Evolutionary conservation across 2,797 vertebrate genomes (phyloP).

Genomic region (Accipiter badius): DNA sequence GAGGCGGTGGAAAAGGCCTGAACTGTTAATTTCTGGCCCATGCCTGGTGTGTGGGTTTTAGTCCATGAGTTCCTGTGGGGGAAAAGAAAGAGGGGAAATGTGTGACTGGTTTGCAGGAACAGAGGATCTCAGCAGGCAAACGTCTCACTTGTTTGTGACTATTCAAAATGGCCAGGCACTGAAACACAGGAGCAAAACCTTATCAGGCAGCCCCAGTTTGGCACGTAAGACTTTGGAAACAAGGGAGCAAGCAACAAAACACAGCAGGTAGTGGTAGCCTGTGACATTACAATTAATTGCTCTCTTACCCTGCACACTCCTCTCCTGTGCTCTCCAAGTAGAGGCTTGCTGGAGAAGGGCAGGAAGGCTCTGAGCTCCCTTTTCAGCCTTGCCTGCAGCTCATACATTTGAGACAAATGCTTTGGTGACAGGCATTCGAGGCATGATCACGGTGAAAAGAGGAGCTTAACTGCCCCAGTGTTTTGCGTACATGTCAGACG

Average conservation of each 20-base stretch:
- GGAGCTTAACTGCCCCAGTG: not conserved
- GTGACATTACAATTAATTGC: not conserved
- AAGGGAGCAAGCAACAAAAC: not conserved
- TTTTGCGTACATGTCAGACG: not conserved
- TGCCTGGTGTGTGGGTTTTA: not conserved
- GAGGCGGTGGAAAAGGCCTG: not conserved
- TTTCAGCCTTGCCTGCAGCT: not conserved
- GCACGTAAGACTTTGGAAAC: not conserved
- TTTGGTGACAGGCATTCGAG: not conserved
- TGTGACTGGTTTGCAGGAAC: not conserved
- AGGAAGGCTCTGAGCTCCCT: not conserved
- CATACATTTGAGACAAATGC: not conserved
- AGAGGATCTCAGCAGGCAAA: not conserved
- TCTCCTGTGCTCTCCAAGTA: not conserved
- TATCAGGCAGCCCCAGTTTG: not conserved
- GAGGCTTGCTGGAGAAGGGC: not conserved
- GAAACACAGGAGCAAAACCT: not conserved
- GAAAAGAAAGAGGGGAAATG: not conserved
- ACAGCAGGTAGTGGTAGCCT: not conserved
- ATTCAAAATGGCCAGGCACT: not conserved
- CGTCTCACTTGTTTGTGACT: not conserved
- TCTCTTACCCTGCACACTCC: not conserved
- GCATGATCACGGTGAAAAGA: not conserved
- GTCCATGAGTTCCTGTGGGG: not conserved
- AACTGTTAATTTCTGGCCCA: not conserved